phyloP scores from a whole-genome alignment of 64 coral and sea anemone genomes.

The Dendrophyllia cribrosa region DNA sequence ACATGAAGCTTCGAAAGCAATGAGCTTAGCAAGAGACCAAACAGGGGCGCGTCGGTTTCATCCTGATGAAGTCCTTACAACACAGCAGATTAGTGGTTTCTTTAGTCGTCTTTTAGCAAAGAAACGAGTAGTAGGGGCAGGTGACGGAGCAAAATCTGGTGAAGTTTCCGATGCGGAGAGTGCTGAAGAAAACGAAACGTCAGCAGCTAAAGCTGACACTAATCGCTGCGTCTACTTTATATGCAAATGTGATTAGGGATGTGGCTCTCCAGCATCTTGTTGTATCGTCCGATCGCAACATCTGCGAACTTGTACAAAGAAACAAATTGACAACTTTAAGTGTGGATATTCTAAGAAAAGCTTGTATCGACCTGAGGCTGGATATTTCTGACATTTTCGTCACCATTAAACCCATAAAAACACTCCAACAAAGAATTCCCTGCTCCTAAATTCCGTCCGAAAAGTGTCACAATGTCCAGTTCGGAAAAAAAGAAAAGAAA shows the following conservation, averaged over 20 bases:
- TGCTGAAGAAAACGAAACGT: background rate
- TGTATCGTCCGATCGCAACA: no score
- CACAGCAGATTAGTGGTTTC: slow-evolving; percentile 30
- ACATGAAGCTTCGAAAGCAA: slow-evolving; percentile 31
- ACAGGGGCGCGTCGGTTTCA: slow-evolving; percentile 7
- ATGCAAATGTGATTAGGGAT: background rate
- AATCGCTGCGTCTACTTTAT: background rate
- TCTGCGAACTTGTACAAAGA: background rate
- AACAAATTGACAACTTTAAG: background rate
- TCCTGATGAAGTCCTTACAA: slow-evolving; percentile 23
- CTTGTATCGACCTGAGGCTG: no score
- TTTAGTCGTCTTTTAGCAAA: slow-evolving; percentile 39
- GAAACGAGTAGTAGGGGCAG: slow-evolving; percentile 5
- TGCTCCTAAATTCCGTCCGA: no score
- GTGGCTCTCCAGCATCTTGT: no score
- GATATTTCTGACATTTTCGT: no score
- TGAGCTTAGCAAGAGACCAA: slow-evolving; percentile 12
- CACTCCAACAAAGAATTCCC: no score
- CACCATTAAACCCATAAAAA: no score
- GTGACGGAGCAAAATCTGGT: background rate
- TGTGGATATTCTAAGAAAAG: no score
- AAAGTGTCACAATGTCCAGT: no score
- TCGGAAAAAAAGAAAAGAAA: no score
- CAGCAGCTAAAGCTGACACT: background rate
- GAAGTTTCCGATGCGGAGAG: background rate